A percentile compares a stretch with the other conserved stretches of the same genome.
Conservation (phyloP, 2,113 vertebrate genomes). For the Poeciliopsis turrubarensis region DNA sequence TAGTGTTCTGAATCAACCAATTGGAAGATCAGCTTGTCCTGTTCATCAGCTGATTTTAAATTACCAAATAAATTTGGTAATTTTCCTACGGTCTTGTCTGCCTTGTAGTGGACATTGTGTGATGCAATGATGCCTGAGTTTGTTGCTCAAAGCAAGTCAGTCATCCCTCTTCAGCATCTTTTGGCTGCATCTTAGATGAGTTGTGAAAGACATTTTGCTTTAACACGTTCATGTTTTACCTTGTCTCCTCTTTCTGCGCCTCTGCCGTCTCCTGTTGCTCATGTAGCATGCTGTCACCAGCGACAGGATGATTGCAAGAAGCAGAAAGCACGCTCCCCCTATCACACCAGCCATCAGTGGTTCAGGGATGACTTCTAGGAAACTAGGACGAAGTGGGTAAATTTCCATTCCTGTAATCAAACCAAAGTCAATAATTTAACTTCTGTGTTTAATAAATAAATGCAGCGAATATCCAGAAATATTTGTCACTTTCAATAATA, state of each 20-base stretch:
- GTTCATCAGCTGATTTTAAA: too few relatives aligned
- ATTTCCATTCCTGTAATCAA: conserved; percentile 87
- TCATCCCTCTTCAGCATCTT: too few relatives aligned
- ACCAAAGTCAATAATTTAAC: not conserved
- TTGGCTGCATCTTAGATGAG: too few relatives aligned
- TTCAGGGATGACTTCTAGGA: conserved; percentile 86
- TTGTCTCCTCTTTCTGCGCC: conserved; percentile 72
- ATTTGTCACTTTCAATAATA: not conserved
- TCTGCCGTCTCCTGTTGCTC: conserved; percentile 81
- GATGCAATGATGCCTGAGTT: too few relatives aligned
- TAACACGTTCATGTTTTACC: conserved; percentile 48
- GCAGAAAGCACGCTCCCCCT: conserved; percentile 91
- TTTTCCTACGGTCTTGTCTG: too few relatives aligned
- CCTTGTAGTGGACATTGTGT: too few relatives aligned
- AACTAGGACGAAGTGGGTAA: conserved; percentile 86
- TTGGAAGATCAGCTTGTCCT: too few relatives aligned
- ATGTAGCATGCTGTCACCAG: conserved; percentile 87
- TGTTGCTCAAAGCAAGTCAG: too few relatives aligned
- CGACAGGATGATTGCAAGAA: conserved; percentile 88
- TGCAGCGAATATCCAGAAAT: not conserved
- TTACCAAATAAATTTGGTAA: too few relatives aligned
- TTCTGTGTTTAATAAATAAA: not conserved
- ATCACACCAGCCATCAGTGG: conserved; percentile 90
- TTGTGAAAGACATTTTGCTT: too few relatives aligned
- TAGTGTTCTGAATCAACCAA: too few relatives aligned